A percentile compares a stretch with the other conserved stretches of the same genome.
These are phyloP conservation scores for Oscheius myriophilus DNA, from an alignment of 2,888 invertebrate genomes.

Conservation along the genomic window DNA sequence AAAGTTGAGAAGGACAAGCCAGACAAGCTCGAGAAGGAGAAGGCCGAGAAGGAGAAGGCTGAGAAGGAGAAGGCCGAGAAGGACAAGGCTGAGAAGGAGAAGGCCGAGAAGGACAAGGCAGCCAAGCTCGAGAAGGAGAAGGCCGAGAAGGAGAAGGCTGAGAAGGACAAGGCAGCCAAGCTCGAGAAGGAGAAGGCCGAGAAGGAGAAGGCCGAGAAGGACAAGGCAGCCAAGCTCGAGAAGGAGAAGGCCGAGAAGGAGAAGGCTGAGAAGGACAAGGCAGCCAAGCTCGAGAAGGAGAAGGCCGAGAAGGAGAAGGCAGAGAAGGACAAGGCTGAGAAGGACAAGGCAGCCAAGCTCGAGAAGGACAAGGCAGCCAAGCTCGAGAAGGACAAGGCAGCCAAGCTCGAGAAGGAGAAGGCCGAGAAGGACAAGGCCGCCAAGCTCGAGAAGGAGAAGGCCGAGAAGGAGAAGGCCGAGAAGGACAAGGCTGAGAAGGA, in stretches of 20 bases:
- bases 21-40: slow-evolving; percentile 1
- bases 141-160: slow-evolving; percentile 11
- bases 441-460: slow-evolving; percentile 8
- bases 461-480: too few species aligned
- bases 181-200: neutral
- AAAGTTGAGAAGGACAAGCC: slow-evolving; percentile 11
- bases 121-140: slow-evolving; percentile 14
- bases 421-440: slow-evolving; percentile 14
- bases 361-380: slow-evolving; percentile 15
- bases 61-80: slow-evolving; percentile 19
- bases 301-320: slow-evolving; percentile 12
- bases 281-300: slow-evolving; percentile 3
- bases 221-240: slow-evolving; percentile 4
- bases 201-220: slow-evolving; percentile 10
- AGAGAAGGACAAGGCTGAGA: slow-evolving; percentile 15
- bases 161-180: slow-evolving; percentile 11
- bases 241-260: slow-evolving; percentile 12
- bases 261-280: slow-evolving; percentile 15
- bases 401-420: slow-evolving; percentile 9
- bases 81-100: slow-evolving; percentile 12
- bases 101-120: slow-evolving; percentile 7
- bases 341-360: slow-evolving; percentile 1
- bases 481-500: too few species aligned
- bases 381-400: slow-evolving; percentile 14
- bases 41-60: neutral